phyloP scores from a whole-genome alignment of 2,113 vertebrate genomes.

The Halichoerus grypus region DNA sequence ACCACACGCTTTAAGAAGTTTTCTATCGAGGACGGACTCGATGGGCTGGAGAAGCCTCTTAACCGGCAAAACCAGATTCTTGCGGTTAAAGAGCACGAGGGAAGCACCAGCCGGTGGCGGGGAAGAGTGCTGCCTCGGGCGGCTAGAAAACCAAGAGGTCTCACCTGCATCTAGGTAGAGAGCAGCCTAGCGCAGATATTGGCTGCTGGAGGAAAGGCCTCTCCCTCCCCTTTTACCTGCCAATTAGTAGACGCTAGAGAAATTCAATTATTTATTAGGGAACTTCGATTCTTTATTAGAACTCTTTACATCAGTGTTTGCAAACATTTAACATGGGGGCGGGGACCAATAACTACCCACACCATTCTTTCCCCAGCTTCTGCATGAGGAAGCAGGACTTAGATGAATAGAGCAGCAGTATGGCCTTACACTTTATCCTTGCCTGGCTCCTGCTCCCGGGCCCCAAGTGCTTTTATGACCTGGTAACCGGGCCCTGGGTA shows the following conservation, averaged over 20 bases:
- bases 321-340: background rate
- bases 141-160: background rate
- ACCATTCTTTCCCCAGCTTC: background rate
- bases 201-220: background rate
- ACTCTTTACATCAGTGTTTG: background rate
- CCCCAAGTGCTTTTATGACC: background rate
- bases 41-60: rapidly evolving
- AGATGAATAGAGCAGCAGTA: background rate
- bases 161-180: background rate
- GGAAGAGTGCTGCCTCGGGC: rapidly evolving
- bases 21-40: background rate
- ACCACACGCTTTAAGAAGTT: background rate
- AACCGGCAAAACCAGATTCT: background rate
- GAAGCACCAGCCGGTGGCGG: rapidly evolving
- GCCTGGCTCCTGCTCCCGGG: background rate
- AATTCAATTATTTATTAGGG: background rate
- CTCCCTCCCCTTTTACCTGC: background rate
- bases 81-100: rapidly evolving
- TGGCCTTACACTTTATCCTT: background rate
- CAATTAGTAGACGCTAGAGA: background rate
- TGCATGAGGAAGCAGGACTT: background rate
- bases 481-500: background rate
- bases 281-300: background rate
- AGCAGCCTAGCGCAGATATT: background rate
- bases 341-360: background rate